Conservation (phyloP, 2,888 invertebrate genomes). For the Sinopyrophorus schimmeli region DNA sequence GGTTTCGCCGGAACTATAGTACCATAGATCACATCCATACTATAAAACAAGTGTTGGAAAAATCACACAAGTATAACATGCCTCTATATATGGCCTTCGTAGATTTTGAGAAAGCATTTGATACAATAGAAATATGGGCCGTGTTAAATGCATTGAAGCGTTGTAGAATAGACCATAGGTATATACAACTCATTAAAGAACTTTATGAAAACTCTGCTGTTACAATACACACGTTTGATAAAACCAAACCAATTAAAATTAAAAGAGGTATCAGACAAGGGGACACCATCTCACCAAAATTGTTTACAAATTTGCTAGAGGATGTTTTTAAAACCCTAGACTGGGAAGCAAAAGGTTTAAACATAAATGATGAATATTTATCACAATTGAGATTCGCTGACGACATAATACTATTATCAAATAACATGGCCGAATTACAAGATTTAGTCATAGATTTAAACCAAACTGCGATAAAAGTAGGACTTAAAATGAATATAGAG, state of each 20-base stretch:
- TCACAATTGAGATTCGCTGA: not conserved
- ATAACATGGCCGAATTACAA: not conserved
- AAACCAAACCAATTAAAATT: not conserved
- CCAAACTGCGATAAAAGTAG: not conserved
- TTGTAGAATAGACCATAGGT: not conserved
- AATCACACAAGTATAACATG: conserved; percentile 1
- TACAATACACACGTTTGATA: not conserved
- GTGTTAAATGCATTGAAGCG: not conserved
- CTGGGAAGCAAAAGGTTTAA: not conserved
- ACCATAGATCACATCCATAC: conserved; percentile 1
- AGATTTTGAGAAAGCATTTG: conserved; percentile 6
- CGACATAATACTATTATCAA: conserved; percentile 1
- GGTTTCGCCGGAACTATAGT: too few relatives aligned
- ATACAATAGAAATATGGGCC: conserved; percentile 2
- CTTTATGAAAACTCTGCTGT: not conserved
- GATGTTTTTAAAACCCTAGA: conserved; percentile 1
- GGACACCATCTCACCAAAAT: not conserved
- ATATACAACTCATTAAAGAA: not conserved
- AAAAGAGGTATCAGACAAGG: too few relatives aligned
- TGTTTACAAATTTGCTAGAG: not conserved
- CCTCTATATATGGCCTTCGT: not conserved
- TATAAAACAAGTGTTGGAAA: not conserved
- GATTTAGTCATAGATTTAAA: not conserved
- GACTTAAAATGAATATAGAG: not conserved
- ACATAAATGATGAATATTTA: too few relatives aligned